Evolutionary conservation across 2,797 vertebrate species (phyloP), one percentile per base, ranked within the genome.

Genomic region (Myripristis murdjan): DNA sequence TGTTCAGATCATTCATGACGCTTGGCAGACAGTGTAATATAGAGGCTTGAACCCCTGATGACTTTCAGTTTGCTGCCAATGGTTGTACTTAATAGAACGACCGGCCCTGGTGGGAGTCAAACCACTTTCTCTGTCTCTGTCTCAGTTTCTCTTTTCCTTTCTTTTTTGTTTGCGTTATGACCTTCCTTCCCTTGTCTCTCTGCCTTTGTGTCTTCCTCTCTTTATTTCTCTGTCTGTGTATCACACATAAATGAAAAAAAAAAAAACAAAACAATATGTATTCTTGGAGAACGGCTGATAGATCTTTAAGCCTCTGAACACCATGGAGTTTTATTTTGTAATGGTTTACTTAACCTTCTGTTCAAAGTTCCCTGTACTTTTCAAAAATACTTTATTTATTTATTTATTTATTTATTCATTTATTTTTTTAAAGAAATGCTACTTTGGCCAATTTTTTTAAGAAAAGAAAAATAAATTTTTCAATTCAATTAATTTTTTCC

Each of bases 41-140:
- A 39, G 47, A 53, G 73, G 49, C 46, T 62, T 80, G 75, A 54
- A 72, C 70, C 60, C 47, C 52, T 37, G 39, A 39, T 73, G 62
- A 64, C 68, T 73, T 46, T 31, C 46, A 64, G 6, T 51, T 15
- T 15, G 37, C 57, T 70, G 69, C 46, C 52, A 67, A 22, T 43
- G 26, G 20, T 39, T 52, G 24, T 70, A 52, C 39, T 64, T 24
- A 47, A 10, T 59, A 53, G 44, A 65, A 43, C 64, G 22, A 68
- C 16, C 1, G 33, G 26, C 2, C 16, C 48, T 18, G 28, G 47
- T 20, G 47, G 28, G 44, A 62, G 49, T 67, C n/a, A 10, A 18
- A 64, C 10, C 49, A 8, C 26, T 51, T 71, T 63, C 43, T 70
- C 37, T 18, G 26, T 73, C 20, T 63, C 48, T 41, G 39, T 64